phyloP scores from a whole-genome alignment of 2,797 vertebrate genomes.

The Melanogrammus aeglefinus region DNA sequence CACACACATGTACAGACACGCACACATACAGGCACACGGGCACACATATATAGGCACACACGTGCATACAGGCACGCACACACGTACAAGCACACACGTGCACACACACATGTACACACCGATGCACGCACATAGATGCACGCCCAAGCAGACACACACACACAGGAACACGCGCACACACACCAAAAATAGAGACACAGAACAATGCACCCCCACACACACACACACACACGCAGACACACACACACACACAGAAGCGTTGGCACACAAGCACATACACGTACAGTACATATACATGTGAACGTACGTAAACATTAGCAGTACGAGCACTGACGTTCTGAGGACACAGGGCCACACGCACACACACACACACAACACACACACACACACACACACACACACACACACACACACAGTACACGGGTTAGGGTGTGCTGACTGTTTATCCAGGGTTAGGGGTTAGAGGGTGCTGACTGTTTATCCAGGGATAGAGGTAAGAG shows the following conservation, averaged over 20 bases:
- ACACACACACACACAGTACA: background rate
- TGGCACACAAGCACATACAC: background rate
- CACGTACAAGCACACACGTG: background rate
- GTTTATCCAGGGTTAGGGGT: too few relatives aligned
- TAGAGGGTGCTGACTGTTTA: too few relatives aligned
- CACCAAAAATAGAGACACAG: too few relatives aligned
- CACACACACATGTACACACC: too few relatives aligned
- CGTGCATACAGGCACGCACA: too few relatives aligned
- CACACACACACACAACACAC: background rate
- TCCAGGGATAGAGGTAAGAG: too few relatives aligned
- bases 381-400: background rate
- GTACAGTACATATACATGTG: too few relatives aligned
- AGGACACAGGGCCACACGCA: background rate
- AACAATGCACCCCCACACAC: too few relatives aligned
- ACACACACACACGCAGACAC: background rate
- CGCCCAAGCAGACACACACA: too few relatives aligned
- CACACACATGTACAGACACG: background rate
- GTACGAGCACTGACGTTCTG: background rate
- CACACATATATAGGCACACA: background rate
- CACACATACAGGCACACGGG: background rate
- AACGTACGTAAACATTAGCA: background rate
- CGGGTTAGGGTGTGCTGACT: too few relatives aligned
- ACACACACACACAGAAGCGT: background rate
- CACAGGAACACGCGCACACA: too few relatives aligned
- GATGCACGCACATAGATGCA: too few relatives aligned